Percentiles rank a stretch among this genome's conserved stretches.
Evolutionary conservation across 2,113 vertebrate species (phyloP).

Genomic region (Saccopteryx leptura): DNA sequence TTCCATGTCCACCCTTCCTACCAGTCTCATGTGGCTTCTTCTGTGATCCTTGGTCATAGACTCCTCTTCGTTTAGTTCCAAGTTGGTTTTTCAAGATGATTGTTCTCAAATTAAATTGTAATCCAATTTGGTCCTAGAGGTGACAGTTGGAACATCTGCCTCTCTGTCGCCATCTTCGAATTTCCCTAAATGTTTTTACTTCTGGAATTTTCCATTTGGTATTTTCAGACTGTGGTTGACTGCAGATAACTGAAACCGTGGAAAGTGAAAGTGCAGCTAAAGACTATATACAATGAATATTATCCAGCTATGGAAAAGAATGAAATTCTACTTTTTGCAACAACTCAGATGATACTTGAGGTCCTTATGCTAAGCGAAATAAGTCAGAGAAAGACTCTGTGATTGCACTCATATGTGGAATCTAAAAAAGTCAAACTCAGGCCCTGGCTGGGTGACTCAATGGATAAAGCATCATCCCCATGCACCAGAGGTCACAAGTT

Average conservation of each 20-base stretch:
- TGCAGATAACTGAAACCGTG: background rate
- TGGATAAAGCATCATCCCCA: no score
- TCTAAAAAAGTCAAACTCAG: conserved; percentile 14
- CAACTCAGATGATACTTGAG: background rate
- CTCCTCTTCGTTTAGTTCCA: no score
- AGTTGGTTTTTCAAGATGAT: no score
- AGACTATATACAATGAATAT: background rate
- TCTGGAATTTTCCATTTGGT: background rate
- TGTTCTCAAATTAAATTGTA: no score
- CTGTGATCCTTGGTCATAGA: no score
- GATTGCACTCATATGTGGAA: background rate
- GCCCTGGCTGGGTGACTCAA: no score
- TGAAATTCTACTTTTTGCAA: background rate
- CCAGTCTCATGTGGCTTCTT: no score
- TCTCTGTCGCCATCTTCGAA: no score
- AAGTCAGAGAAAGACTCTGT: background rate
- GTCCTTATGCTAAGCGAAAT: background rate
- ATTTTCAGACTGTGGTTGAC: background rate
- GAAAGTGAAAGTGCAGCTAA: background rate
- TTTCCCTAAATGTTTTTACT: background rate
- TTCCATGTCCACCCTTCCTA: no score
- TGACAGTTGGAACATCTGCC: no score
- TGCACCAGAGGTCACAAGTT: no score
- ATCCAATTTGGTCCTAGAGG: no score
- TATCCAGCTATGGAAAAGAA: background rate